These are phyloP conservation scores for Heliconius sara DNA, from an alignment of 2,888 invertebrate genomes.

Conservation along the genomic window DNA sequence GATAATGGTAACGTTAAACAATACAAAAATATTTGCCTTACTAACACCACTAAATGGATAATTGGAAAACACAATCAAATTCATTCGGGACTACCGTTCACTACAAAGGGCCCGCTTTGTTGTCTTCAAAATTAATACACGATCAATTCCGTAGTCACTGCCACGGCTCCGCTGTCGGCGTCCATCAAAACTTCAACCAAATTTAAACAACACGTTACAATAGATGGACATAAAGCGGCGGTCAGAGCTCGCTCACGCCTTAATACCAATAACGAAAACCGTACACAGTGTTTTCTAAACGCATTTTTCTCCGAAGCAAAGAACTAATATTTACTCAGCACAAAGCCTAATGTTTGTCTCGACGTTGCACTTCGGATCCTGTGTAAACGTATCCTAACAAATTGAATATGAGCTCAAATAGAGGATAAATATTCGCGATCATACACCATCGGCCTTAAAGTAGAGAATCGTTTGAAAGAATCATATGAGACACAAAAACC, in stretches of 20 bases:
- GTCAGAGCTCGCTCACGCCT: slow-evolving; percentile 59
- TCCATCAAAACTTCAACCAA: slow-evolving; percentile 53
- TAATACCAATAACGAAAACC: slow-evolving; percentile 81
- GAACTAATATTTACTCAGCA: slow-evolving; percentile 79
- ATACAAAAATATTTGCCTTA: neutral
- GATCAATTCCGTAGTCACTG: slow-evolving; percentile 62
- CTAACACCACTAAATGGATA: slow-evolving; percentile 30
- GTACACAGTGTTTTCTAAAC: slow-evolving; percentile 80
- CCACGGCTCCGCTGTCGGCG: slow-evolving; percentile 54
- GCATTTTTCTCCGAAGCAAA: slow-evolving; percentile 81
- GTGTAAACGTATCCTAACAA: slow-evolving; percentile 79
- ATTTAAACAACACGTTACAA: slow-evolving; percentile 60
- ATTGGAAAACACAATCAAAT: slow-evolving; percentile 40
- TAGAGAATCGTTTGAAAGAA: slow-evolving; percentile 50
- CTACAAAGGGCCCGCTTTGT: slow-evolving; percentile 65
- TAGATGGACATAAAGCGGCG: slow-evolving; percentile 59
- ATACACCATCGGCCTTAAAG: slow-evolving; percentile 53
- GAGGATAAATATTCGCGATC: slow-evolving; percentile 48
- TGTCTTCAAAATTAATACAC: slow-evolving; percentile 68
- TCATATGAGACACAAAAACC: slow-evolving; percentile 67
- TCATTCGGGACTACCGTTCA: slow-evolving; percentile 54
- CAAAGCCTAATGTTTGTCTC: slow-evolving; percentile 80
- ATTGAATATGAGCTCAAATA: slow-evolving; percentile 59
- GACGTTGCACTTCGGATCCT: slow-evolving; percentile 82
- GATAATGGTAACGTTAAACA: neutral